phyloP scores from a whole-genome alignment of 2,113 vertebrate species.

The Morone saxatilis region DNA sequence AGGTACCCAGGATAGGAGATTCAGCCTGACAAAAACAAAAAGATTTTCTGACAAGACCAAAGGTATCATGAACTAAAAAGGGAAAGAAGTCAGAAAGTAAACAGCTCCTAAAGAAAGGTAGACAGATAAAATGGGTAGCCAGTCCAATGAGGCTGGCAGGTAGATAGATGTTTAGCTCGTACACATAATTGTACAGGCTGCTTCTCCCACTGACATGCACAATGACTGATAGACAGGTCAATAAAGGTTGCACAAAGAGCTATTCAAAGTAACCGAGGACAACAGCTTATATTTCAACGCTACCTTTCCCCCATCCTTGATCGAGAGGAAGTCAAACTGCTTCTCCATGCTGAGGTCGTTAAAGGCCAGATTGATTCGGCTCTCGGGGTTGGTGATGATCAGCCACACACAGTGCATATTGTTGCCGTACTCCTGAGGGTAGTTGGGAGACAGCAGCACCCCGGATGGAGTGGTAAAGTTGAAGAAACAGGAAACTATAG shows the following conservation, averaged over 20 bases:
- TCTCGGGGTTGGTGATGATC: constrained; percentile 95
- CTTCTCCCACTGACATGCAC: constrained; percentile 4
- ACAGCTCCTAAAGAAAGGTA: not conserved
- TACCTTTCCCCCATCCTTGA: constrained; percentile 94
- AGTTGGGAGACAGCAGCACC: constrained; percentile 95
- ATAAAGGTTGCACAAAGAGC: constrained; percentile 6
- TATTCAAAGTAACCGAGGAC: constrained; percentile 13
- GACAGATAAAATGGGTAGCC: not conserved
- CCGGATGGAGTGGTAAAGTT: constrained; percentile 98
- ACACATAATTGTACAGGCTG: constrained; percentile 20
- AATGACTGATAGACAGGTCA: constrained; percentile 10
- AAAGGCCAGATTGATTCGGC: constrained; percentile 97
- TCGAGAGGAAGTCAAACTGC: constrained; percentile 97
- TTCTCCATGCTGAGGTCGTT: constrained; percentile 99
- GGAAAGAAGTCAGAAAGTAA: not conserved
- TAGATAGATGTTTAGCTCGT: not conserved
- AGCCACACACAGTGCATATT: constrained; percentile 99
- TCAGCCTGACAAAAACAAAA: constrained; percentile 83
- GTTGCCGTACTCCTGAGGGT: constrained; percentile 97
- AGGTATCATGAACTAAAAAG: not conserved
- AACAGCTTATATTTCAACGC: not conserved
- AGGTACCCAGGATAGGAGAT: constrained; percentile 95
- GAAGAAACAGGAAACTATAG: constrained; percentile 96
- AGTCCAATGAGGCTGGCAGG: constrained; percentile 8
- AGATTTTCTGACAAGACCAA: constrained; percentile 14